phyloP scores from a whole-genome alignment of 2,888 invertebrate species.

The Caenorhabditis macrosperma region DNA sequence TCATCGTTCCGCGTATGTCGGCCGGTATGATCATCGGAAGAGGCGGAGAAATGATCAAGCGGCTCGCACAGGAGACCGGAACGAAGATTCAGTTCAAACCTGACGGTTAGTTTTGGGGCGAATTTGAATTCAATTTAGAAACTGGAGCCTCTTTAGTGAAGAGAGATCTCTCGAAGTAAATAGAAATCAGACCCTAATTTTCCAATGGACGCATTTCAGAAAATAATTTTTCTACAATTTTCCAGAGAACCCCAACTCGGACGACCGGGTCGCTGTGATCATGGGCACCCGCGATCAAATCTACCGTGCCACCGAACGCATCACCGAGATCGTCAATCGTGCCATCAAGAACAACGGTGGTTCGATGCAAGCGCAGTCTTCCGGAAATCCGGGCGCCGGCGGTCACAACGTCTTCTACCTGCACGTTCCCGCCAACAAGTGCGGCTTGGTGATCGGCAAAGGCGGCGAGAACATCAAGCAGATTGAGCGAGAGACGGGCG shows the following conservation, averaged over 20 bases:
- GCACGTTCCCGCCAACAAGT: constrained; percentile 92
- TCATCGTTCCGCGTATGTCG: constrained; percentile 90
- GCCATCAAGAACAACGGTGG: constrained; percentile 33
- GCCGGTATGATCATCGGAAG: constrained; percentile 98
- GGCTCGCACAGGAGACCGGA: constrained; percentile 94
- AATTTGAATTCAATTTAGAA: too few relatives aligned
- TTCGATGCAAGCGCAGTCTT: too few relatives aligned
- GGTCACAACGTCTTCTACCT: constrained; percentile 69
- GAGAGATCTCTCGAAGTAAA: too few relatives aligned
- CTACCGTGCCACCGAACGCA: constrained; percentile 74
- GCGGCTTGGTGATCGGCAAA: constrained; percentile 95
- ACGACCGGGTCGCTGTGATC: constrained; percentile 91
- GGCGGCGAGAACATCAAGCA: constrained; percentile 97
- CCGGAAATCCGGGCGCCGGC: not conserved
- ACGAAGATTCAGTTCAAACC: constrained; percentile 91
- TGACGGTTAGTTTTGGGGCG: constrained; percentile 81
- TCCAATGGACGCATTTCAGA: too few relatives aligned
- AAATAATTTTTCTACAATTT: constrained; percentile 3
- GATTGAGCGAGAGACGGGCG: constrained; percentile 86
- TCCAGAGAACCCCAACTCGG: constrained; percentile 87
- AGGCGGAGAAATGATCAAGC: constrained; percentile 97
- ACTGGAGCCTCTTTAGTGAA: too few relatives aligned
- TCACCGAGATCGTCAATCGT: constrained; percentile 74
- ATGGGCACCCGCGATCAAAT: constrained; percentile 88
- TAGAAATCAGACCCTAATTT: too few relatives aligned